Evolutionary conservation across 2,888 invertebrate genomes (phyloP).

Genomic region (Drosophila paracracens): DNA sequence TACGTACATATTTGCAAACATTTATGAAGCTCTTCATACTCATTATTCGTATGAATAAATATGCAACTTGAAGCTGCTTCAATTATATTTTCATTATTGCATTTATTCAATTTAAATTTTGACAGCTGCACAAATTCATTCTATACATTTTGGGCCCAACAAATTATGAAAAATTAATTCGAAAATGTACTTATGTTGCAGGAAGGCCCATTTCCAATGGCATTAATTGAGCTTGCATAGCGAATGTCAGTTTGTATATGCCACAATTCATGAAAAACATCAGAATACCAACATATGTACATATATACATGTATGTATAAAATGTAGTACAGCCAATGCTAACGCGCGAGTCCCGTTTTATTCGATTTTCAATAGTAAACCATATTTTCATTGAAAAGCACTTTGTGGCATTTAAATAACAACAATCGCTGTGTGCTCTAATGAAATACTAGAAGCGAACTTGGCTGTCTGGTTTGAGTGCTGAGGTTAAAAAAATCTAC

Average conservation of each 20-base stretch:
- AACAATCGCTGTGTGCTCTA: constrained; percentile 1
- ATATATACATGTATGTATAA: too few species aligned
- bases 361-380: constrained; percentile 17
- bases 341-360: constrained; percentile 16
- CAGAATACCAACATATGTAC: neutral
- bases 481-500: neutral
- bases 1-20: neutral
- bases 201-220: neutral
- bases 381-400: constrained; percentile 11
- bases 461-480: neutral
- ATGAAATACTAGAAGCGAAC: constrained; percentile 8
- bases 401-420: constrained; percentile 8
- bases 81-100: constrained; percentile 19
- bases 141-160: constrained; percentile 15
- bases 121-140: constrained; percentile 34
- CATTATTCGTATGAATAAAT: constrained; percentile 1
- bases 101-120: constrained; percentile 31
- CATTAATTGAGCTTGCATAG: constrained; percentile 14
- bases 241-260: constrained; percentile 10
- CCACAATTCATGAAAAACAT: constrained; percentile 9
- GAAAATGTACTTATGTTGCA: constrained; percentile 17
- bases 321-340: constrained; percentile 18
- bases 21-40: neutral
- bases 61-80: constrained; percentile 11
- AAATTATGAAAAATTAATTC: constrained; percentile 45